phyloP scores from a whole-genome alignment of 2,797 vertebrate genomes.

The Scomberomorus guttatus region DNA sequence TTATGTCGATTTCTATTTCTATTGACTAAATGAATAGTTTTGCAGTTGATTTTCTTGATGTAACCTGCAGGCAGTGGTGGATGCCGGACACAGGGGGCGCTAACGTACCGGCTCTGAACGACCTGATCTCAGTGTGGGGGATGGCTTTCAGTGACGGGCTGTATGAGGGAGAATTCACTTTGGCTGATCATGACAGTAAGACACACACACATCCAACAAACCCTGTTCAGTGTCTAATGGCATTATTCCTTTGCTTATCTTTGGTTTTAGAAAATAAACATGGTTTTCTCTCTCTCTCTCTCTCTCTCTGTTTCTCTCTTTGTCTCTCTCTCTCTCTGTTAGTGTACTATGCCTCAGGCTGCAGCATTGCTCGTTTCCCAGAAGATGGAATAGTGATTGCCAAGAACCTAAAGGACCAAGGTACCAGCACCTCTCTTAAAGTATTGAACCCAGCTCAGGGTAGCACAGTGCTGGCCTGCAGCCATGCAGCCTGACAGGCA shows the following conservation, averaged over 20 bases:
- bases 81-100: conserved; percentile 99
- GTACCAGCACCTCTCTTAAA: conserved; percentile 76
- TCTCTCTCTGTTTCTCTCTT: not conserved
- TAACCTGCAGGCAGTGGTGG: conserved; percentile 94
- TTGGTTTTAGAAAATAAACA: not conserved
- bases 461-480: conserved; percentile 17
- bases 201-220: conserved; percentile 14
- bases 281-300: not conserved
- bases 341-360: conserved; percentile 99
- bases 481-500: conserved; percentile 6
- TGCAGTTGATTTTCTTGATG: not conserved
- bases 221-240: not conserved
- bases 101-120: conserved; percentile 96
- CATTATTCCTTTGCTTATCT: not conserved
- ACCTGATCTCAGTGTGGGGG: conserved; percentile 96
- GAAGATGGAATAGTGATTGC: conserved; percentile 96
- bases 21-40: not conserved
- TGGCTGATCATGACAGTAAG: conserved; percentile 98
- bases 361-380: conserved; percentile 97
- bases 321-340: conserved; percentile 14
- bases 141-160: conserved; percentile 99
- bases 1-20: not conserved
- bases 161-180: conserved; percentile 96
- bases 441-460: conserved; percentile 23
- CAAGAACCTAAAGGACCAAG: conserved; percentile 98